A percentile compares a stretch with the other conserved stretches of the same genome.
These are phyloP conservation scores for Oreochromis aureus DNA, from an alignment of 2,113 vertebrate species.

Conservation along the genomic window DNA sequence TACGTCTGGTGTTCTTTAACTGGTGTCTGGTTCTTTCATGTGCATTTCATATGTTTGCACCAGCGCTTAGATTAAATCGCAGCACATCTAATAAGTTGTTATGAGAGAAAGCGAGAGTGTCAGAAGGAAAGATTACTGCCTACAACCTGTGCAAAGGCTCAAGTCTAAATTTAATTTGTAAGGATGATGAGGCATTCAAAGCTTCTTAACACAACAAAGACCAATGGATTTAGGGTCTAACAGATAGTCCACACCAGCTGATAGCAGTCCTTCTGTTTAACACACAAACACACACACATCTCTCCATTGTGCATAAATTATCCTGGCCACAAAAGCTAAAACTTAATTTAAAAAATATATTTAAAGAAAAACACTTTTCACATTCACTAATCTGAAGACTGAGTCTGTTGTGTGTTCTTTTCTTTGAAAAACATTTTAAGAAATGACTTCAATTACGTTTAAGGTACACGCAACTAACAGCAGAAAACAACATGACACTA, in stretches of 20 bases:
- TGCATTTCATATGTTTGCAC: neutral
- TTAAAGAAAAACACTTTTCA: neutral
- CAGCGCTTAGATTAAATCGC: neutral
- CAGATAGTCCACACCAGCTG: constrained; percentile 24
- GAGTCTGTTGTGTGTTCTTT: neutral
- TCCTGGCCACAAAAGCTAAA: neutral
- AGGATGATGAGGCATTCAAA: constrained; percentile 23
- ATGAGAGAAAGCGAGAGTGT: neutral
- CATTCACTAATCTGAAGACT: neutral
- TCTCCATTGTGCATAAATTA: neutral
- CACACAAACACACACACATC: neutral
- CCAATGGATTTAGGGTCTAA: neutral
- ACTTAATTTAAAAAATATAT: neutral
- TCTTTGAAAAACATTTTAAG: neutral
- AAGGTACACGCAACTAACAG: neutral
- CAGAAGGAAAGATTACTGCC: neutral
- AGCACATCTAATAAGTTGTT: neutral
- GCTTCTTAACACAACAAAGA: constrained; percentile 28
- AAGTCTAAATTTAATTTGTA: constrained; percentile 16
- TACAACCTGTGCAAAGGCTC: neutral
- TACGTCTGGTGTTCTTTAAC: neutral
- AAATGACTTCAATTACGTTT: neutral
- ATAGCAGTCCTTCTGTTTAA: neutral
- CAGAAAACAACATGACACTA: neutral
- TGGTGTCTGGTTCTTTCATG: neutral